These are phyloP conservation scores for Julus scanicus DNA, from an alignment of 2,888 invertebrate species.

Conservation along the genomic window DNA sequence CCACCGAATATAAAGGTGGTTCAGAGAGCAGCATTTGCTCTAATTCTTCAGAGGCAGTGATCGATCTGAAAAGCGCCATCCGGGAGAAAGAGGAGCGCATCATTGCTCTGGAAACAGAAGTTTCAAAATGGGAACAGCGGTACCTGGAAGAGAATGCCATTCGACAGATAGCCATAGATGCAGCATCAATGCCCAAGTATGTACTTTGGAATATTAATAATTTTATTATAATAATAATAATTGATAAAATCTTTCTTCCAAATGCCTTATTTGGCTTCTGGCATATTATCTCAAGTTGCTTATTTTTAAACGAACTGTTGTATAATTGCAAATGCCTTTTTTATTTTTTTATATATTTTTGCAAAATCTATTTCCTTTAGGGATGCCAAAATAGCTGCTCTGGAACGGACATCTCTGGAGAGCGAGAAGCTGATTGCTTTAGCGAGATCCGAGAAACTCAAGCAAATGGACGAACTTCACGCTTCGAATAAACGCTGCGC, in stretches of 20 bases:
- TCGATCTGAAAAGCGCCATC: constrained; percentile 73
- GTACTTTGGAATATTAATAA: too few relatives aligned
- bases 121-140: constrained; percentile 86
- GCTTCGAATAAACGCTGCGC: constrained; percentile 86
- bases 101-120: constrained; percentile 80
- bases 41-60: constrained; percentile 48
- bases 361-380: too few relatives aligned
- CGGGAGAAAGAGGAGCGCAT: constrained; percentile 78
- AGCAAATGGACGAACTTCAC: constrained; percentile 89
- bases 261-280: too few relatives aligned
- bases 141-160: constrained; percentile 84
- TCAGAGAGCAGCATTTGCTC: background rate
- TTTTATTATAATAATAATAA: too few relatives aligned
- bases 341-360: too few relatives aligned
- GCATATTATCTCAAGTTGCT: too few relatives aligned
- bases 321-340: too few relatives aligned
- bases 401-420: constrained; percentile 85
- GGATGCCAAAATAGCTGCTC: constrained; percentile 85
- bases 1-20: constrained; percentile 12
- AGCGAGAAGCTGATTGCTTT: constrained; percentile 87
- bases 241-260: too few relatives aligned
- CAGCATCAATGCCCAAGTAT: constrained; percentile 79
- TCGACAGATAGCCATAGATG: constrained; percentile 83
- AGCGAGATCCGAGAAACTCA: constrained; percentile 84
- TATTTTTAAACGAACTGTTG: too few relatives aligned